Evolutionary conservation across 1,140 invertebrate species (phyloP), one percentile per base, ranked within the genome.

Genomic region (Charaxes varanes): DNA sequence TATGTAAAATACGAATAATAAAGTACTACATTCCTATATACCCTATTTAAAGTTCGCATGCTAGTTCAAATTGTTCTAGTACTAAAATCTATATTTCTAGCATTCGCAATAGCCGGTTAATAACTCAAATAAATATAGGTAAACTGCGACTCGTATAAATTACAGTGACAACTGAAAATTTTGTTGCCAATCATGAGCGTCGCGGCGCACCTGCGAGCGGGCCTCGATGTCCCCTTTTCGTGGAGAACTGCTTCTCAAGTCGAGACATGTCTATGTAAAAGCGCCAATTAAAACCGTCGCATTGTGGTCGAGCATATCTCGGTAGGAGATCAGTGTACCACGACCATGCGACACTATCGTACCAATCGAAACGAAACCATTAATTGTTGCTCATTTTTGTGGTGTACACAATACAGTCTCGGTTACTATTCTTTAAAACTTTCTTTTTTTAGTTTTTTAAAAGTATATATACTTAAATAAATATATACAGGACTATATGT

Each of bases 231-330:
- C 46, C 47, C 46, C 46, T 59, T 56, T 57, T 61, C 50, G 50
- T 52, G 54, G 58, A 55, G 48, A 62, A 52, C 46, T 53, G 41
- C 44, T 45, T 47, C 43, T 51, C 45, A 35, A 53, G 26, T 38
- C 43, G 41, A 59, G 41, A 51, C 54, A 65, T 54, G 50, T 48
- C 58, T 59, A 61, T 63, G 61, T 66, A 70, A 65, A 42, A 52
- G 50, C 46, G 47, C 64, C 72, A 74, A 74, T 77, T 79, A 74
- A 74, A 72, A 62, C 46, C 45, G 55, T 46, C 49, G 55, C 57
- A 64, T 72, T 72, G 63, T 72, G 61, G 55, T 58, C 34, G 45
- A 32, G 30, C 44, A 21, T 73, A 73, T 79, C 68, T 46, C 44
- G 19, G 42, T 33, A 27, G 35, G 48, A 34, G 46, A 70, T 68